Conservation (phyloP, 2,113 vertebrate species). For the Ochotona curzoniae region DNA sequence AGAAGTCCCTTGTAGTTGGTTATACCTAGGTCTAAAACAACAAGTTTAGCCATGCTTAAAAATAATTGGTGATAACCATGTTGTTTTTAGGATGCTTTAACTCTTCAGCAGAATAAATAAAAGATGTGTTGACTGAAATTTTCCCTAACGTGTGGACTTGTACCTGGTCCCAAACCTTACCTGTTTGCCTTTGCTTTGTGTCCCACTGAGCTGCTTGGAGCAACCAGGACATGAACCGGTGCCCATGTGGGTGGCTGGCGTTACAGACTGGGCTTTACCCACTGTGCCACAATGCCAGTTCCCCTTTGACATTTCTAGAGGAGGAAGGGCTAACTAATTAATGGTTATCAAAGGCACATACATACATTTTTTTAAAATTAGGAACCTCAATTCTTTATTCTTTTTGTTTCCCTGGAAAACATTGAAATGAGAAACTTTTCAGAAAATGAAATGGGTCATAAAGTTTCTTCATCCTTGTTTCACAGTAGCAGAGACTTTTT, state of each 20-base stretch:
- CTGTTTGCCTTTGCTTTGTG: neutral
- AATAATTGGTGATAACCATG: neutral
- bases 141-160: neutral
- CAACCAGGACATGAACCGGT: too few species aligned
- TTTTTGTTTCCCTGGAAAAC: neutral
- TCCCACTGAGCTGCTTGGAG: neutral
- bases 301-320: neutral
- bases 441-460: neutral
- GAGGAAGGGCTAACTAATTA: neutral
- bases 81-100: slow-evolving; percentile 1
- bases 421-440: slow-evolving; percentile 35
- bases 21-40: slow-evolving; percentile 18
- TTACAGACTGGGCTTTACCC: too few species aligned
- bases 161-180: neutral
- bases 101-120: neutral
- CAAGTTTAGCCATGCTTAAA: slow-evolving; percentile 17
- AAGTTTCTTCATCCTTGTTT: slow-evolving; percentile 10
- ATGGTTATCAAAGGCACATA: neutral
- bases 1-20: neutral
- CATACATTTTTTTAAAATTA: slow-evolving; percentile 9
- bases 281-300: neutral
- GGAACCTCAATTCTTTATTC: neutral
- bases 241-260: too few species aligned
- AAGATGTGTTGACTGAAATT: neutral
- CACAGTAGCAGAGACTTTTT: neutral